These are phyloP conservation scores for Brachyptera putata DNA, from an alignment of 2,888 invertebrate species.

Conservation along the genomic window DNA sequence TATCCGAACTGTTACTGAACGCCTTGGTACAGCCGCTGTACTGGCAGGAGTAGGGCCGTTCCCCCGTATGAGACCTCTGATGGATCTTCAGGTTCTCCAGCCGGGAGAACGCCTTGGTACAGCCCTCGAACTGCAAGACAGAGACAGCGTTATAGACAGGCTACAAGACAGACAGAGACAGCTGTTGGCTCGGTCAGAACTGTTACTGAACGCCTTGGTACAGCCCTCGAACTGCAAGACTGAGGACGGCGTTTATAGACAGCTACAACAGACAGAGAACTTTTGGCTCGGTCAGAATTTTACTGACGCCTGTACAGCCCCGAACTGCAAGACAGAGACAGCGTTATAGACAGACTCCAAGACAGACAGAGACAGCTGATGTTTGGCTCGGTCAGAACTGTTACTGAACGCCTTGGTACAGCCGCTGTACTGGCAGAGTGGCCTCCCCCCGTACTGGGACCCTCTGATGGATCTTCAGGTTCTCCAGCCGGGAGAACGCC, in stretches of 20 bases:
- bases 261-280: too few species aligned
- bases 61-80: slow-evolving; percentile 91
- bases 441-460: slow-evolving; percentile 94
- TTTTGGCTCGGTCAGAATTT: too few species aligned
- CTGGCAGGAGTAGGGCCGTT: slow-evolving; percentile 93
- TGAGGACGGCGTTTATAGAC: too few species aligned
- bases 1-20: slow-evolving; percentile 96
- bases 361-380: slow-evolving; percentile 58
- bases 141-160: too few species aligned
- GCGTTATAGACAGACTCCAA: too few species aligned
- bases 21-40: slow-evolving; percentile 90
- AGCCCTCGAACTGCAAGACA: slow-evolving; percentile 87
- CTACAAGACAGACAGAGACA: slow-evolving; percentile 1
- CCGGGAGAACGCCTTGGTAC: slow-evolving; percentile 93
- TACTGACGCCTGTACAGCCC: slow-evolving; percentile 92
- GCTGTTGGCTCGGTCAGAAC: slow-evolving; percentile 89
- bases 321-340: slow-evolving; percentile 82
- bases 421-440: slow-evolving; percentile 91
- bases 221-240: slow-evolving; percentile 92
- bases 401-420: slow-evolving; percentile 97
- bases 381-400: slow-evolving; percentile 97
- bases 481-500: slow-evolving; percentile 94
- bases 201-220: slow-evolving; percentile 95
- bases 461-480: slow-evolving; percentile 94
- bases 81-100: slow-evolving; percentile 98